Evolutionary conservation across 2,797 vertebrate species (phyloP).

Genomic region (Peromyscus aztecus): DNA sequence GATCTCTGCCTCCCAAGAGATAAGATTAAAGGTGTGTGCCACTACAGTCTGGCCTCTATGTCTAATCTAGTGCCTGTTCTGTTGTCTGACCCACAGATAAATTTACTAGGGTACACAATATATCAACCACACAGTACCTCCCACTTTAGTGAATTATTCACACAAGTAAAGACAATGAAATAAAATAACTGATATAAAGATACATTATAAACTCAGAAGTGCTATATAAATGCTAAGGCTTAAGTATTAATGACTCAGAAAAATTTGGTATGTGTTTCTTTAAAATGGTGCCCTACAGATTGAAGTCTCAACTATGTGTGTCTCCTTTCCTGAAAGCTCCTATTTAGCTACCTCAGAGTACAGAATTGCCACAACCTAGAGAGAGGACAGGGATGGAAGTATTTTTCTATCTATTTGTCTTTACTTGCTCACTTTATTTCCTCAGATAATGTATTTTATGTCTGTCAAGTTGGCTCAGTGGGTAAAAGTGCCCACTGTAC

Average conservation of each 20-base stretch:
- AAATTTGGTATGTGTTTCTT: background rate
- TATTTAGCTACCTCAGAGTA: background rate
- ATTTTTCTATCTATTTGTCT: background rate
- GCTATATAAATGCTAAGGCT: background rate
- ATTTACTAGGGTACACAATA: too few relatives aligned
- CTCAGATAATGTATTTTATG: slow-evolving; percentile 1
- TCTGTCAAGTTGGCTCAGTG: background rate
- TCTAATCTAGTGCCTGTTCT: too few relatives aligned
- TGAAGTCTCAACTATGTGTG: background rate
- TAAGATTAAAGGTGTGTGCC: too few relatives aligned
- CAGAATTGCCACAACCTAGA: background rate
- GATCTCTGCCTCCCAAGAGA: too few relatives aligned
- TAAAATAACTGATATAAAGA: slow-evolving; percentile 25
- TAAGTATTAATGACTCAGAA: slow-evolving; percentile 41
- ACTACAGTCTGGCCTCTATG: too few relatives aligned
- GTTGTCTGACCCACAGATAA: too few relatives aligned
- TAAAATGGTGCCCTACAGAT: background rate
- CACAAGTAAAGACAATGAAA: slow-evolving; percentile 30
- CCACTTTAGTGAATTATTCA: slow-evolving; percentile 39
- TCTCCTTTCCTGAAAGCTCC: background rate
- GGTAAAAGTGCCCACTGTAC: background rate
- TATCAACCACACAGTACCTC: background rate
- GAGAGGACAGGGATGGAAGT: background rate
- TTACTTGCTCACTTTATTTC: slow-evolving; percentile 35
- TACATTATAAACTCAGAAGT: background rate